Conservation (phyloP, 2,888 invertebrate species). For the Ptilodon capucinus region DNA sequence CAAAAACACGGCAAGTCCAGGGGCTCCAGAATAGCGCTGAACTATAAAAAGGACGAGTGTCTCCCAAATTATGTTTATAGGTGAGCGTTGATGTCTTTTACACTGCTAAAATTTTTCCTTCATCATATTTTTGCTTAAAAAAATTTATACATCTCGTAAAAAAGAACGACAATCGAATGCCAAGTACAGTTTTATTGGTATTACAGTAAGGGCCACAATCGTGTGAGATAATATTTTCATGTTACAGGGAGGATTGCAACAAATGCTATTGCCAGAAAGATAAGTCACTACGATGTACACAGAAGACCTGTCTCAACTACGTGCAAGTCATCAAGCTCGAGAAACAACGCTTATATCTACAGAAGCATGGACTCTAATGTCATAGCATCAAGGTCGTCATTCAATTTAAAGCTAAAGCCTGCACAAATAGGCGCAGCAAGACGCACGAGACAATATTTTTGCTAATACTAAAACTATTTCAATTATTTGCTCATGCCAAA, state of each 20-base stretch:
- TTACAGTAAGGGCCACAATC: too few relatives aligned
- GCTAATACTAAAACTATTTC: too few relatives aligned
- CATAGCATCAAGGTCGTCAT: background rate
- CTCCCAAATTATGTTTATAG: constrained; percentile 47
- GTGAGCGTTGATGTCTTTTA: constrained; percentile 30
- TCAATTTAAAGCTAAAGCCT: background rate
- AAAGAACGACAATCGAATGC: too few relatives aligned
- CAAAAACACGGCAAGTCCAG: background rate
- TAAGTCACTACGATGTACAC: constrained; percentile 55
- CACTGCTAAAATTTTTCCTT: background rate
- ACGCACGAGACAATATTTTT: too few relatives aligned
- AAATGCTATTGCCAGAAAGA: constrained; percentile 61
- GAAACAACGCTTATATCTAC: constrained; percentile 38
- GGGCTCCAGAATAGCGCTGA: constrained; percentile 22
- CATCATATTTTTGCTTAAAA: too few relatives aligned
- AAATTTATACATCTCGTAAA: too few relatives aligned
- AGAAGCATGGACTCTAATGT: constrained; percentile 37
- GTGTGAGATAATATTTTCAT: background rate
- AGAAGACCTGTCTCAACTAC: constrained; percentile 60
- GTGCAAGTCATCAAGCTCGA: constrained; percentile 37
- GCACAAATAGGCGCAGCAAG: too few relatives aligned
- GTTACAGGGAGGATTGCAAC: constrained; percentile 60
- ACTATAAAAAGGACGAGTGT: constrained; percentile 39
- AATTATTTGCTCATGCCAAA: too few relatives aligned
- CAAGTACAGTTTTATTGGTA: too few relatives aligned